Percentiles rank a stretch among this genome's conserved stretches.
Evolutionary conservation across 2,113 vertebrate genomes (phyloP).

Genomic region (Pterophyllum scalare): DNA sequence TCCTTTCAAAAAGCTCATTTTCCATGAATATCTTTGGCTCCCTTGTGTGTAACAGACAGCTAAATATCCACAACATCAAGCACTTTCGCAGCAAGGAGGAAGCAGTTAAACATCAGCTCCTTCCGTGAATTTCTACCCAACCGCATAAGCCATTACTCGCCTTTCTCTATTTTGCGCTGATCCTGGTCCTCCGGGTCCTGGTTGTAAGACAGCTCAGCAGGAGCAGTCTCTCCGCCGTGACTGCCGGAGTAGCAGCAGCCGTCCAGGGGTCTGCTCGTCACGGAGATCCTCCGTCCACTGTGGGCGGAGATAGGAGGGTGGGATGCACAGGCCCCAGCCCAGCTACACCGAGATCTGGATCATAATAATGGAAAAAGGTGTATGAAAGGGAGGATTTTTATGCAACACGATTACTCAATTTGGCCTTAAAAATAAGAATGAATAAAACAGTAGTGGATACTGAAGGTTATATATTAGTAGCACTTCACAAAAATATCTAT

Average conservation of each 20-base stretch:
- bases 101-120: not conserved
- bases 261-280: not conserved
- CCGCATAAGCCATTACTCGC: not conserved
- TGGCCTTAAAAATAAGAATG: too few relatives aligned
- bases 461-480: too few relatives aligned
- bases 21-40: not conserved
- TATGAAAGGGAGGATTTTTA: too few relatives aligned
- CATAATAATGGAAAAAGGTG: too few relatives aligned
- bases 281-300: not conserved
- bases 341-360: not conserved
- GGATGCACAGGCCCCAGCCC: not conserved
- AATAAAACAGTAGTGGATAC: too few relatives aligned
- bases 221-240: constrained; percentile 22
- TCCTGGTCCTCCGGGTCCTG: not conserved
- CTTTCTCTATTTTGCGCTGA: not conserved
- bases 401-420: too few relatives aligned
- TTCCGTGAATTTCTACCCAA: not conserved
- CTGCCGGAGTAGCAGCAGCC: not conserved
- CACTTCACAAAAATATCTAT: too few relatives aligned
- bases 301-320: constrained; percentile 58
- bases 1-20: too few relatives aligned
- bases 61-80: not conserved
- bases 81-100: not conserved
- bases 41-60: not conserved
- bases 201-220: not conserved